phyloP scores from a whole-genome alignment of 2,888 invertebrate species.

The Drosophila mimica region DNA sequence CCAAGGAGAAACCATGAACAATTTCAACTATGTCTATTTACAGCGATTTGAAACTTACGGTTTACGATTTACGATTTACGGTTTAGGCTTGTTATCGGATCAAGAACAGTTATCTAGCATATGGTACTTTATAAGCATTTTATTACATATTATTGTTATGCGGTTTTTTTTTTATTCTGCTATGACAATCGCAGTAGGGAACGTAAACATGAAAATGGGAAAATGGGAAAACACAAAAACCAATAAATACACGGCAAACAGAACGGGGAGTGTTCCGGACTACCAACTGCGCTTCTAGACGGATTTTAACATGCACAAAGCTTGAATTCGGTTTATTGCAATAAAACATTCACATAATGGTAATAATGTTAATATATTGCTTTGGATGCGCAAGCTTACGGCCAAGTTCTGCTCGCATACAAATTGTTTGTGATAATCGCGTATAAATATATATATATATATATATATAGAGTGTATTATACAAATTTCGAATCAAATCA shows the following conservation, averaged over 20 bases:
- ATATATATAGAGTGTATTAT: constrained; percentile 2
- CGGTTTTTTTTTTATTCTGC: constrained; percentile 9
- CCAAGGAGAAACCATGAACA: constrained; percentile 62
- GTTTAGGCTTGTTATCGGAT: constrained; percentile 16
- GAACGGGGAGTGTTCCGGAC: not conserved
- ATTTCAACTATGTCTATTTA: constrained; percentile 59
- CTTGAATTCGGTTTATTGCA: constrained; percentile 42
- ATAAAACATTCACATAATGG: constrained; percentile 48
- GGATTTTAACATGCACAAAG: constrained; percentile 37
- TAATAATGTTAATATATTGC: constrained; percentile 19
- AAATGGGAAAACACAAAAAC: not conserved
- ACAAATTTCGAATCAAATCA: constrained; percentile 1
- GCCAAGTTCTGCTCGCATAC: constrained; percentile 11
- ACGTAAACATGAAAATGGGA: not conserved
- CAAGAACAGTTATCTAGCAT: constrained; percentile 19
- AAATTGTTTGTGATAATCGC: constrained; percentile 24
- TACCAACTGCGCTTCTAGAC: constrained; percentile 4
- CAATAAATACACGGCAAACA: not conserved
- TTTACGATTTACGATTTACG: constrained; percentile 23
- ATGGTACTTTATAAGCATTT: constrained; percentile 5
- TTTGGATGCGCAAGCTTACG: constrained; percentile 16
- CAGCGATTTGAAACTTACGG: constrained; percentile 46
- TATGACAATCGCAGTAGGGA: constrained; percentile 1
- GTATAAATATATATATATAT: not conserved
- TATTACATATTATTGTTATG: not conserved